These are phyloP conservation scores for Metellina segmentata DNA, from an alignment of 2,888 invertebrate species.

Conservation along the genomic window DNA sequence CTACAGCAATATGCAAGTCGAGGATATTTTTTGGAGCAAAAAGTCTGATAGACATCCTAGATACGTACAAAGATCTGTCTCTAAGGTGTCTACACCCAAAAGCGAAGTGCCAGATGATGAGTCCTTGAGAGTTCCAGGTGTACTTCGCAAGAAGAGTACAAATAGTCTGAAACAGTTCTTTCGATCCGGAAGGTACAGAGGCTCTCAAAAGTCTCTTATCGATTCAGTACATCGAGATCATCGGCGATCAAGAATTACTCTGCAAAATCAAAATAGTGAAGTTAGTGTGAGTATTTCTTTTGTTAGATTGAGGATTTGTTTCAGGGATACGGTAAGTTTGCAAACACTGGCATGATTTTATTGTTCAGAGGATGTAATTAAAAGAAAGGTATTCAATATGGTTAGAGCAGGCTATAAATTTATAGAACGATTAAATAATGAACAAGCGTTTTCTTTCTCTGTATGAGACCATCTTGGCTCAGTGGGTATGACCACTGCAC, in stretches of 20 bases:
- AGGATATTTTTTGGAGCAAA: constrained; percentile 70
- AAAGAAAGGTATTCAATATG: too few relatives aligned
- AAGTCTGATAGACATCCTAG: constrained; percentile 31
- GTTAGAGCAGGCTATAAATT: too few relatives aligned
- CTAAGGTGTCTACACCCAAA: constrained; percentile 46
- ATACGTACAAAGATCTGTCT: constrained; percentile 34
- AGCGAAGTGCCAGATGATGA: constrained; percentile 63
- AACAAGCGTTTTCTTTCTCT: too few relatives aligned
- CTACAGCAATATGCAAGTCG: constrained; percentile 54
- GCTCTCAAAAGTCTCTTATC: constrained; percentile 67
- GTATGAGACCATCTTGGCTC: too few relatives aligned
- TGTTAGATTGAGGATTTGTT: neutral
- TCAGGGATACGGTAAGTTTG: too few relatives aligned
- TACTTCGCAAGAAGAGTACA: constrained; percentile 44
- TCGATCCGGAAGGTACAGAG: constrained; percentile 52
- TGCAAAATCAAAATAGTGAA: constrained; percentile 24
- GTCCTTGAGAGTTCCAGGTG: constrained; percentile 3
- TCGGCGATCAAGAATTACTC: constrained; percentile 6
- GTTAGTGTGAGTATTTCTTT: constrained; percentile 27
- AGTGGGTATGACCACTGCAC: too few relatives aligned
- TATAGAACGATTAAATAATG: too few relatives aligned
- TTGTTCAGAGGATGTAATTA: too few relatives aligned
- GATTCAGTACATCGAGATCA: constrained; percentile 15
- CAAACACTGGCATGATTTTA: too few relatives aligned
- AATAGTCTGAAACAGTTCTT: constrained; percentile 72